phyloP scores from a whole-genome alignment of 2,888 invertebrate species.

The Cryptops parisi region DNA sequence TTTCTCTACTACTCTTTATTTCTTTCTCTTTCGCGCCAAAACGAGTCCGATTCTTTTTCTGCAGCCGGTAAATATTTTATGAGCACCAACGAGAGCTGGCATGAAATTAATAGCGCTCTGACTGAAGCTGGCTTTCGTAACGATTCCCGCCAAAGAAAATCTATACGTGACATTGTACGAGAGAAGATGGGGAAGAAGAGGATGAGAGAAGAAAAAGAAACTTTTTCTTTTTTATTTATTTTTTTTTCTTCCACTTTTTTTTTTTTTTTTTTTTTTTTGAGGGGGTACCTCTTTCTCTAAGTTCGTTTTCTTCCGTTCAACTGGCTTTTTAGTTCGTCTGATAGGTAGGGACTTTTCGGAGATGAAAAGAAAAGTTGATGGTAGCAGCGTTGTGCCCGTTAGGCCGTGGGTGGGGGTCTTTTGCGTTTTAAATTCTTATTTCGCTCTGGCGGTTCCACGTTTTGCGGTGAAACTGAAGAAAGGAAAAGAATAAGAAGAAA shows the following conservation, averaged over 20 bases:
- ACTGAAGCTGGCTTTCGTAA: background rate
- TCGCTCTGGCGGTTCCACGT: too few species aligned
- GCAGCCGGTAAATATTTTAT: constrained; percentile 12
- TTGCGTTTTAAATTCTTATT: too few species aligned
- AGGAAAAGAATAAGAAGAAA: too few species aligned
- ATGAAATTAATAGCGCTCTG: constrained; percentile 13
- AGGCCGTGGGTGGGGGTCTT: too few species aligned
- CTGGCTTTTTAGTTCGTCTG: too few species aligned
- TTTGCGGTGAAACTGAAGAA: too few species aligned
- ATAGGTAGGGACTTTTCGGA: too few species aligned
- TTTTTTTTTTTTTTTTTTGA: background rate
- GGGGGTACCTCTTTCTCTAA: too few species aligned
- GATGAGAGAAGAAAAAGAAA: background rate
- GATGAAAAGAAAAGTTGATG: too few species aligned
- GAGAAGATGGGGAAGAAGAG: background rate
- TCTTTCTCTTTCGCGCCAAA: background rate
- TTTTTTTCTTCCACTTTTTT: background rate
- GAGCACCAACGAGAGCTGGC: constrained; percentile 14
- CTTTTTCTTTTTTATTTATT: background rate
- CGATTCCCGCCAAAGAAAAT: background rate
- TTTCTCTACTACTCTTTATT: background rate
- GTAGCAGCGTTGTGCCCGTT: too few species aligned
- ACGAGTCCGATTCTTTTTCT: constrained; percentile 10
- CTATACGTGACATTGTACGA: background rate
- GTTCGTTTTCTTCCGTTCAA: too few species aligned